Evolutionary conservation across 1,140 invertebrate species (phyloP).

Genomic region (Berghia stephanieae): DNA sequence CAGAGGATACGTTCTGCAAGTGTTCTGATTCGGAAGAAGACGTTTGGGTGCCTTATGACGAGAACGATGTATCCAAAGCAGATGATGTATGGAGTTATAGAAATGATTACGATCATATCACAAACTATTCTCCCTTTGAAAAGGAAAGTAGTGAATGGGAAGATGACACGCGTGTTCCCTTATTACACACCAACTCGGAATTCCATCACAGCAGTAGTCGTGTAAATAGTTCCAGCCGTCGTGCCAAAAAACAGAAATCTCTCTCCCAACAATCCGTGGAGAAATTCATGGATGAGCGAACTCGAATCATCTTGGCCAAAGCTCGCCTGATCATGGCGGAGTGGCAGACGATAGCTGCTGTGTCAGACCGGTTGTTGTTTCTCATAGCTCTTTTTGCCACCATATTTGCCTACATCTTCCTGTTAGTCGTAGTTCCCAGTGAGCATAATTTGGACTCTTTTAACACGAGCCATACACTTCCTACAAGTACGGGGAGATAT

Average conservation of each 20-base stretch:
- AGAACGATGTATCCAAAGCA: background rate
- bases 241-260: conserved; percentile 20
- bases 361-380: conserved; percentile 61
- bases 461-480: too few species aligned
- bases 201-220: background rate
- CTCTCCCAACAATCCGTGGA: conserved; percentile 15
- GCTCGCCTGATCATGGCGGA: conserved; percentile 59
- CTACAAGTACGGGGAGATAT: too few species aligned
- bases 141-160: conserved; percentile 23
- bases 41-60: conserved; percentile 19
- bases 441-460: too few species aligned
- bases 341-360: conserved; percentile 63
- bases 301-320: too few species aligned
- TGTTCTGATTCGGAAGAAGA: background rate
- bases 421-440: too few species aligned
- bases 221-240: background rate
- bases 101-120: too few species aligned
- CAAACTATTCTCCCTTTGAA: too few species aligned
- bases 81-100: background rate
- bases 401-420: conserved; percentile 56
- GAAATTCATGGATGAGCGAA: conserved; percentile 28
- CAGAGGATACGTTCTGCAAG: conserved; percentile 17
- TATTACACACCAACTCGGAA: background rate
- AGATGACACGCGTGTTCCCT: background rate
- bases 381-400: conserved; percentile 61